These are phyloP conservation scores for Hydrophis major DNA, from an alignment of 2,797 vertebrate species.

Conservation along the genomic window DNA sequence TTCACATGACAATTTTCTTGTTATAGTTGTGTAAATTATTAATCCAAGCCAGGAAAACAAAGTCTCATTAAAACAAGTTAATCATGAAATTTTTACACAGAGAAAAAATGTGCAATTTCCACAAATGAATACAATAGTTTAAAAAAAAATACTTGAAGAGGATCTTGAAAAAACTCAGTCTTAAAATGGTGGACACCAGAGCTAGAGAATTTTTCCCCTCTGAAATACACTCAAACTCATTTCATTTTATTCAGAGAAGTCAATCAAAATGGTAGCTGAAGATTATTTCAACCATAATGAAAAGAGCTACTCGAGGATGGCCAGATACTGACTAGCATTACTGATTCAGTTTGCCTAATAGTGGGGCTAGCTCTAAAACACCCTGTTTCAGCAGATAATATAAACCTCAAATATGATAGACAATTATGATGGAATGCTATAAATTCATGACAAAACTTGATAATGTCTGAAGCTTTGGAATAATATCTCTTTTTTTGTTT, in stretches of 20 bases:
- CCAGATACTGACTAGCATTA: neutral
- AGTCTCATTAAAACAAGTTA: neutral
- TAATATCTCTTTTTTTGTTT: neutral
- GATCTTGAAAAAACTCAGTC: neutral
- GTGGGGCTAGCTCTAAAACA: neutral
- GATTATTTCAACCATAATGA: neutral
- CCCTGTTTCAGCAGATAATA: neutral
- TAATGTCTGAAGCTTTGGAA: neutral
- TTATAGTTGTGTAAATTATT: neutral
- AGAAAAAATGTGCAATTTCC: neutral
- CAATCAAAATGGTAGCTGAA: neutral
- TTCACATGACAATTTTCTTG: slow-evolving; percentile 2
- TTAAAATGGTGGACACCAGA: neutral
- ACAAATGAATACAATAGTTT: neutral
- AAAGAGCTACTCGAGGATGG: neutral
- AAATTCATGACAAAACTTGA: neutral
- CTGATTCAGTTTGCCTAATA: neutral
- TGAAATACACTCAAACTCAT: neutral
- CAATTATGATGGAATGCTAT: neutral
- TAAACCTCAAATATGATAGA: neutral
- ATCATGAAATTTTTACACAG: neutral
- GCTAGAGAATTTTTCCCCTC: neutral
- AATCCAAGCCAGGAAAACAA: neutral
- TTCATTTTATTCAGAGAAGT: neutral
- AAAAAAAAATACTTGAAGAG: neutral